Evolutionary conservation across 2,113 vertebrate species (phyloP), one percentile per base, ranked within the genome.

Genomic region (Pungitius pungitius): DNA sequence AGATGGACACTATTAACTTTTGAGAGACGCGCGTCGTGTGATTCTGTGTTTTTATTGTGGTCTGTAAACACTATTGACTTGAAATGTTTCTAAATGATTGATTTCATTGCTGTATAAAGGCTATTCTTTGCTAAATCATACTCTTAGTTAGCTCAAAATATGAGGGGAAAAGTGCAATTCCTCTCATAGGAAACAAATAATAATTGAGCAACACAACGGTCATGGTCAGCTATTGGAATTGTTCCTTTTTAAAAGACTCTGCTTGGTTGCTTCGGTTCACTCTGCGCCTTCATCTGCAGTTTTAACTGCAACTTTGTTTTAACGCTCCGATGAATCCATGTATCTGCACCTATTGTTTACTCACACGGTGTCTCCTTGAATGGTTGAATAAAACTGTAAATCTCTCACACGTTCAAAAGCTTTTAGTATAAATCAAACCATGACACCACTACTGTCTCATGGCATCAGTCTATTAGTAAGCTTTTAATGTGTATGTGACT

Each of bases 31-130:
- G 17, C 18, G 22, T 75, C 54, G 27, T 76, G 30, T 85, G 70
- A 69, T 71, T 79, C 49, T 73, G 64, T 81, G 24, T 79, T 80
- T 66, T 70, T 26, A 40, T 57, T 80, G 74, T 73, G 43, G 42
- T 61, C 49, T 37, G 56, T 81, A 59, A 61, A 78, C 17, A 37
- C 18, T 64, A 73, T 80, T 18, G 75, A 67, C 12, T 37, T 43
- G 69, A 69, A 69, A 60, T 30, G 60, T 51, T 47, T 87, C 65
- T 61, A 15, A 18, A 67, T 20, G 65, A 40, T 24, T 51, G 0
- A 55, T 52, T 24, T 47, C 3, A 33, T 5, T 42, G 43, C 24
- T 72, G 15, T 47, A 47, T 24, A n/a, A 26, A 67, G 6, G 33
- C 18, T 37, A 33, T 22, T 55, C 78, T 73, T 51, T 72, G 56